Evolutionary conservation across 1,140 invertebrate species (phyloP).

Genomic region (Cydia strobilella): DNA sequence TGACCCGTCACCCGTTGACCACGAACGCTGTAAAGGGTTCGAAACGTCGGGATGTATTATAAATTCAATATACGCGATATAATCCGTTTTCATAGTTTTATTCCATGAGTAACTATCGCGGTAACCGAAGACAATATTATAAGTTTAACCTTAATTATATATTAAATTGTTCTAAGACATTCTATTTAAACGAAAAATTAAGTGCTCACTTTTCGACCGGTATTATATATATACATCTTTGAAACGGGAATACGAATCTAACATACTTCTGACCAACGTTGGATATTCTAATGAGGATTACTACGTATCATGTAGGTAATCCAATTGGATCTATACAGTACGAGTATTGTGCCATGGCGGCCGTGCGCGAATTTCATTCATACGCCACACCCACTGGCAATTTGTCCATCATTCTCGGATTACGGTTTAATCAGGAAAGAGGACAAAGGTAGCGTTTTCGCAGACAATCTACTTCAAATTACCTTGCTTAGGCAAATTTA

Average conservation of each 20-base stretch:
- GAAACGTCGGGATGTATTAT: too few relatives aligned
- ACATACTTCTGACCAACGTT: too few relatives aligned
- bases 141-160: too few relatives aligned
- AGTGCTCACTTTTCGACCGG: neutral
- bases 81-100: too few relatives aligned
- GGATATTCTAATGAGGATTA: neutral
- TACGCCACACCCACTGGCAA: slow-evolving; percentile 66
- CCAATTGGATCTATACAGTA: slow-evolving; percentile 48
- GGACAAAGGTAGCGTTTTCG: slow-evolving; percentile 49
- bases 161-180: too few relatives aligned
- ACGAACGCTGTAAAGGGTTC: too few relatives aligned
- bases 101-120: too few relatives aligned
- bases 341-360: slow-evolving; percentile 39
- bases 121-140: too few relatives aligned
- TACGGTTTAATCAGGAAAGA: slow-evolving; percentile 65
- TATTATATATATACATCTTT: neutral
- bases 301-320: slow-evolving; percentile 35
- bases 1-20: too few relatives aligned
- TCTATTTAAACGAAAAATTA: neutral
- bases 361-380: slow-evolving; percentile 66
- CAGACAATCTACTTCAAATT: slow-evolving; percentile 26
- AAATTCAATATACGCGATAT: too few relatives aligned
- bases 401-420: slow-evolving; percentile 57
- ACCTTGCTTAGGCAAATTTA: slow-evolving; percentile 21
- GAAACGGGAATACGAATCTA: too few relatives aligned